Evolutionary conservation across 1,140 invertebrate species (phyloP).

Genomic region (Zaprionus inermis): DNA sequence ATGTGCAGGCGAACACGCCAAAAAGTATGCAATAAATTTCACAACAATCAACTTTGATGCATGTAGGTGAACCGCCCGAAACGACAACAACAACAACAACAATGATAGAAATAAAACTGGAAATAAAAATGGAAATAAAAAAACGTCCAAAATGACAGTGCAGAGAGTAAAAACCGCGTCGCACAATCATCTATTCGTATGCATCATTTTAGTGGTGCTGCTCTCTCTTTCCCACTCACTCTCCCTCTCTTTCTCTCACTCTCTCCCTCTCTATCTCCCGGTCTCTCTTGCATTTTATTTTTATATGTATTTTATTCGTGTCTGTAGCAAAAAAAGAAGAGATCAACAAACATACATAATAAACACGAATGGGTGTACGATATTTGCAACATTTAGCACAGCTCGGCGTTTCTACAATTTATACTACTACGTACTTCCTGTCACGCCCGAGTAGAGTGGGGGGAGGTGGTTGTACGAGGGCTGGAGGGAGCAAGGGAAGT

Average conservation of each 20-base stretch:
- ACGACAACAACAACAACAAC: conserved; percentile 35
- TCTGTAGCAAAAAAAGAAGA: conserved; percentile 13
- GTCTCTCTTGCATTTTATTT: not conserved
- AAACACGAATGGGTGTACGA: conserved; percentile 35
- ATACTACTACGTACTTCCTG: conserved; percentile 29
- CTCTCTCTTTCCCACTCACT: conserved; percentile 3
- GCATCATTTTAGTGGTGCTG: conserved; percentile 64
- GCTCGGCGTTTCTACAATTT: conserved; percentile 41
- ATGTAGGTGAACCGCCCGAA: conserved; percentile 67
- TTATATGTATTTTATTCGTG: conserved; percentile 6
- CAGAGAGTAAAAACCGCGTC: conserved; percentile 56
- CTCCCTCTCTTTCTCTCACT: not conserved
- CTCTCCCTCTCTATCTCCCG: not conserved
- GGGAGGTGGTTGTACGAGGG: no score
- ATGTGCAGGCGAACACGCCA: conserved; percentile 69
- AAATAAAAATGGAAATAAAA: conserved; percentile 26
- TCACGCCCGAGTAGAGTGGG: not conserved
- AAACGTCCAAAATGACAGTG: conserved; percentile 48
- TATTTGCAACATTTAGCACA: conserved; percentile 65
- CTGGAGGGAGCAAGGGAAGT: not conserved
- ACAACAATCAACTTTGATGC: conserved; percentile 82
- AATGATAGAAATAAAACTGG: conserved; percentile 31
- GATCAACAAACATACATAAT: conserved; percentile 27
- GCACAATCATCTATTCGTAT: conserved; percentile 67
- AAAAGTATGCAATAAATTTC: conserved; percentile 83